Percentiles rank a stretch among this genome's conserved stretches.
Conservation (phyloP, 2,113 vertebrate genomes). For the Protobothrops mucrosquamatus region DNA sequence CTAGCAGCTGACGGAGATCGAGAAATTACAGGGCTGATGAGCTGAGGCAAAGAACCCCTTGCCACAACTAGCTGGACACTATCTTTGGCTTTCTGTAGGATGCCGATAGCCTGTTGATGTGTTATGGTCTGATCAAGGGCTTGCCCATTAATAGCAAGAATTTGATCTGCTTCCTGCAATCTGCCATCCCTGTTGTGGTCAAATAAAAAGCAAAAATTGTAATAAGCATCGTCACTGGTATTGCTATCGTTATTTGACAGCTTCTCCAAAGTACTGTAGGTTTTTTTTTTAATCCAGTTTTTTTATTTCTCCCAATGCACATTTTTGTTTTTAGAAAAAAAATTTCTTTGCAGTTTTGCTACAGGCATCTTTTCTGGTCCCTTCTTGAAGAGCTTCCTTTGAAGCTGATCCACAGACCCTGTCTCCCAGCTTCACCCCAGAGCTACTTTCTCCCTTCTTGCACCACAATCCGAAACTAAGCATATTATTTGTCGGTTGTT, state of each 20-base stretch:
- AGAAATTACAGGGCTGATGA: slow-evolving; percentile 85
- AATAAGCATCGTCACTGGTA: slow-evolving; percentile 33
- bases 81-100: slow-evolving; percentile 88
- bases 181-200: slow-evolving; percentile 81
- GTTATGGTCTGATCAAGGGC: slow-evolving; percentile 89
- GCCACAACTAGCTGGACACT: slow-evolving; percentile 85
- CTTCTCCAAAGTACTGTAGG: slow-evolving; percentile 25
- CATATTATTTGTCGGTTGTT: slow-evolving; percentile 32
- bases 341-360: slow-evolving; percentile 39
- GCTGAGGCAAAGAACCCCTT: slow-evolving; percentile 81
- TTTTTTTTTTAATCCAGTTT: slow-evolving; percentile 47
- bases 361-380: slow-evolving; percentile 26
- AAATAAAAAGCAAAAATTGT: slow-evolving; percentile 9
- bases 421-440: slow-evolving; percentile 32
- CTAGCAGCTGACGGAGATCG: slow-evolving; percentile 91
- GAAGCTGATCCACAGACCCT: slow-evolving; percentile 49
- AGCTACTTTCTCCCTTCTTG: slow-evolving; percentile 39
- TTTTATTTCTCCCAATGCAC: slow-evolving; percentile 24
- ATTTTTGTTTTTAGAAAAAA: not conserved
- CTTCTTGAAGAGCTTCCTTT: slow-evolving; percentile 43
- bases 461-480: slow-evolving; percentile 42
- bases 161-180: slow-evolving; percentile 91
- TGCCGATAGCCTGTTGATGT: slow-evolving; percentile 89
- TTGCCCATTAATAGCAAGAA: slow-evolving; percentile 90
- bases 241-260: slow-evolving; percentile 28